Percentiles rank a stretch among this genome's conserved stretches.
Conservation (phyloP, 2,113 vertebrate species). For the Gymnocephalus cernua region DNA sequence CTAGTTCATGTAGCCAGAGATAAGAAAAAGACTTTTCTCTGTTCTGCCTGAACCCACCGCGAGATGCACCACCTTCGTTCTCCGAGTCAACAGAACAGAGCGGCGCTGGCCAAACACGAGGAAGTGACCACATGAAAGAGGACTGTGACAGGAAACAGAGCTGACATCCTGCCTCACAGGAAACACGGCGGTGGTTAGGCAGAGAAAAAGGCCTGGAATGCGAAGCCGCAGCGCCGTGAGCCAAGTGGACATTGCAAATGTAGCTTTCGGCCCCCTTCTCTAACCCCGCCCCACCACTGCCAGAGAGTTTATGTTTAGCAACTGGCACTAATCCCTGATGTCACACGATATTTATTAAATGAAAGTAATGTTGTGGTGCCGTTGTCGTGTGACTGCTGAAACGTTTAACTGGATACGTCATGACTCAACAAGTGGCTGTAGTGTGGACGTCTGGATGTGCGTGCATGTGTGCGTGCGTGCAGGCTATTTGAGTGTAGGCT, state of each 20-base stretch:
- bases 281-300: not conserved
- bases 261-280: conserved; percentile 2
- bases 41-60: conserved; percentile 17
- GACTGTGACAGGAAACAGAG: conserved; percentile 82
- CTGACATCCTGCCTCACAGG: conserved; percentile 85
- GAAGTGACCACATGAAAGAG: conserved; percentile 88
- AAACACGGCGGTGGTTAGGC: conserved; percentile 77
- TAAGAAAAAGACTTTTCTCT: not conserved
- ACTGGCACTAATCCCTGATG: conserved; percentile 44
- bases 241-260: conserved; percentile 62
- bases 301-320: conserved; percentile 58
- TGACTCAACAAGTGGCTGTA: conserved; percentile 39
- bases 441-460: conserved; percentile 29
- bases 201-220: conserved; percentile 77
- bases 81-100: conserved; percentile 68
- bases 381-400: conserved; percentile 46
- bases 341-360: conserved; percentile 49
- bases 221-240: conserved; percentile 35
- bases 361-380: conserved; percentile 28
- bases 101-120: conserved; percentile 77
- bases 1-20: not conserved
- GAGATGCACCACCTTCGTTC: conserved; percentile 54
- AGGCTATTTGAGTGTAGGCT: conserved; percentile 43
- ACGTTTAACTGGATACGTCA: conserved; percentile 31
- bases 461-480: conserved; percentile 20